phyloP scores from a whole-genome alignment of 2,888 invertebrate genomes.

The Melinaea marsaeus region DNA sequence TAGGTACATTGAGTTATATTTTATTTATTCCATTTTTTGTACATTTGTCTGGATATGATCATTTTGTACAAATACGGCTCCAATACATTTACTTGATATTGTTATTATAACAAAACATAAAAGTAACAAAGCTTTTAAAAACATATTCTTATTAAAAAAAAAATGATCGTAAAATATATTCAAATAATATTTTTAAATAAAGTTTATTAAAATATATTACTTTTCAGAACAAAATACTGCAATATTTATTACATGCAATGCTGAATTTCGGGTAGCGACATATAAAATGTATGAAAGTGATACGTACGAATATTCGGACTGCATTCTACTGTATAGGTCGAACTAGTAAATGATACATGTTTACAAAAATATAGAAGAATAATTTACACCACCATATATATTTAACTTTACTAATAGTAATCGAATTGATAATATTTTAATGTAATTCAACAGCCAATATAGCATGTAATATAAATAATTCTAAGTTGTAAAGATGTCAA shows the following conservation, averaged over 20 bases:
- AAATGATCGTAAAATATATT: not conserved
- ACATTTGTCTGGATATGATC: not conserved
- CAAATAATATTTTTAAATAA: slow-evolving; percentile 3
- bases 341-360: not conserved
- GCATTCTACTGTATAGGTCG: not conserved
- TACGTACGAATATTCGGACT: not conserved
- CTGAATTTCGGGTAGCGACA: slow-evolving; percentile 5
- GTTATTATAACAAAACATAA: not conserved
- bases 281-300: slow-evolving; percentile 6
- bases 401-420: too few relatives aligned
- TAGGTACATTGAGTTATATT: not conserved
- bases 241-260: slow-evolving; percentile 4
- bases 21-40: not conserved
- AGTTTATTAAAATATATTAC: slow-evolving; percentile 7
- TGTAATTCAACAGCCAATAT: too few relatives aligned
- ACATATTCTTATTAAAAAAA: not conserved
- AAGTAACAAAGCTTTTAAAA: not conserved
- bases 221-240: slow-evolving; percentile 1
- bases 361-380: too few relatives aligned
- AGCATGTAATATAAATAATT: not conserved
- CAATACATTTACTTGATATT: not conserved
- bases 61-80: not conserved
- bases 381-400: too few relatives aligned
- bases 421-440: too few relatives aligned
- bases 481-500: not conserved